Evolutionary conservation across 2,797 vertebrate genomes (phyloP).

Genomic region (Acrocephalus scirpaceus): DNA sequence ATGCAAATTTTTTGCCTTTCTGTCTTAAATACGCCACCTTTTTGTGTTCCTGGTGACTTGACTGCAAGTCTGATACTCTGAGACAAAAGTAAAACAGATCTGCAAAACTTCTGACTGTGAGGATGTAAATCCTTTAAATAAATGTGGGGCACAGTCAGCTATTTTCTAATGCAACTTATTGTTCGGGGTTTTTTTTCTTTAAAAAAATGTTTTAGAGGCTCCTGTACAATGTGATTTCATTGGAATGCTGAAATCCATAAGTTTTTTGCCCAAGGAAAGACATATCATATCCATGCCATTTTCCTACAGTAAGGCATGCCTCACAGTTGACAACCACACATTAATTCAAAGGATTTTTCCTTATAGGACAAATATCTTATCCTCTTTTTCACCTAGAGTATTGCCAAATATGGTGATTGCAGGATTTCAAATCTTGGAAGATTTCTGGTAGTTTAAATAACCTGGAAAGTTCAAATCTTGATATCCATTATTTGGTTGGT

Average conservation of each 20-base stretch:
- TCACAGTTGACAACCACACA: not conserved
- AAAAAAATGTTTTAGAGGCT: not conserved
- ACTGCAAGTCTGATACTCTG: not conserved
- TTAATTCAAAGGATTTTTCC: not conserved
- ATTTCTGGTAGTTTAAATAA: not conserved
- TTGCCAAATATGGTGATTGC: not conserved
- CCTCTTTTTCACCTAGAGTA: not conserved
- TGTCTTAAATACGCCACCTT: not conserved
- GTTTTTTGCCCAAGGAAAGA: not conserved
- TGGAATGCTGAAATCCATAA: not conserved
- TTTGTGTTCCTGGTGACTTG: not conserved
- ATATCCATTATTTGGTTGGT: not conserved
- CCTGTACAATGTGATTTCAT: not conserved
- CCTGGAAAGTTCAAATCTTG: not conserved
- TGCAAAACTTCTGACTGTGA: not conserved
- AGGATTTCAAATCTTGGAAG: not conserved
- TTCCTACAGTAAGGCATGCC: not conserved
- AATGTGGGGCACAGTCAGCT: not conserved
- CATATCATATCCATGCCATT: not conserved
- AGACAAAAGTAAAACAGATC: not conserved
- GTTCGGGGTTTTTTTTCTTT: fast-evolving
- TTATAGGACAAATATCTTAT: not conserved
- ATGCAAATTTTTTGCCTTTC: not conserved
- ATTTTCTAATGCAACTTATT: not conserved
- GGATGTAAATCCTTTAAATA: not conserved